Conservation (phyloP, 1,140 invertebrate genomes). For the Phenacoccus solenopsis region DNA sequence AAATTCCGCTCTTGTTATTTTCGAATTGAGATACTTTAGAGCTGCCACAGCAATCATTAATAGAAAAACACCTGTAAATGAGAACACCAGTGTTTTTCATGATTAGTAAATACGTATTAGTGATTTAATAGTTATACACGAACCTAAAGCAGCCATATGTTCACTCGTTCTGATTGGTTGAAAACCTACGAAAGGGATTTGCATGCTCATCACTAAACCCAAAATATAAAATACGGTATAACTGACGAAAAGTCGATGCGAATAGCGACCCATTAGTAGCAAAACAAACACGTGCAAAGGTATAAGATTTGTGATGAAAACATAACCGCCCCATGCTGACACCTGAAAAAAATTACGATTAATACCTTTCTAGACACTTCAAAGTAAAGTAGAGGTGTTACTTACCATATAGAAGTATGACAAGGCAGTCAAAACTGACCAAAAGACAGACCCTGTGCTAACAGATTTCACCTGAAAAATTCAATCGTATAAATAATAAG, state of each 20-base stretch:
- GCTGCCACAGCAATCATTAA: constrained; percentile 79
- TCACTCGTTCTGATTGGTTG: constrained; percentile 99
- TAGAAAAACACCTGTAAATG: constrained; percentile 80
- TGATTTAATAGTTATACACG: neutral
- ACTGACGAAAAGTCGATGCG: constrained; percentile 82
- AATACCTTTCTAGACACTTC: neutral
- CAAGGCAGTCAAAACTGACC: constrained; percentile 82
- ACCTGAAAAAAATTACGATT: constrained; percentile 48
- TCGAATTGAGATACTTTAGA: constrained; percentile 77
- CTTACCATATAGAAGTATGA: constrained; percentile 99
- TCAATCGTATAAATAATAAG: too few species aligned
- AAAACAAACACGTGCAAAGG: constrained; percentile 94
- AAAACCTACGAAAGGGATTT: constrained; percentile 99
- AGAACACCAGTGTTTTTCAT: too few species aligned
- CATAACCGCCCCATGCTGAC: constrained; percentile 99
- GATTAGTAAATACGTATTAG: too few species aligned
- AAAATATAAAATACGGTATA: constrained; percentile 96
- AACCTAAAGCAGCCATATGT: constrained; percentile 95
- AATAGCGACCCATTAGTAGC: constrained; percentile 85
- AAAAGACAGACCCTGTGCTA: constrained; percentile 93
- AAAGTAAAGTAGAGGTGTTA: constrained; percentile 23
- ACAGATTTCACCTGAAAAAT: constrained; percentile 78
- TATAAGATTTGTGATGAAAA: constrained; percentile 99
- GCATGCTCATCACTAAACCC: constrained; percentile 93
- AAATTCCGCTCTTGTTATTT: constrained; percentile 71